phyloP scores from a whole-genome alignment of 2,888 invertebrate genomes.

The Mythimna pallens region DNA sequence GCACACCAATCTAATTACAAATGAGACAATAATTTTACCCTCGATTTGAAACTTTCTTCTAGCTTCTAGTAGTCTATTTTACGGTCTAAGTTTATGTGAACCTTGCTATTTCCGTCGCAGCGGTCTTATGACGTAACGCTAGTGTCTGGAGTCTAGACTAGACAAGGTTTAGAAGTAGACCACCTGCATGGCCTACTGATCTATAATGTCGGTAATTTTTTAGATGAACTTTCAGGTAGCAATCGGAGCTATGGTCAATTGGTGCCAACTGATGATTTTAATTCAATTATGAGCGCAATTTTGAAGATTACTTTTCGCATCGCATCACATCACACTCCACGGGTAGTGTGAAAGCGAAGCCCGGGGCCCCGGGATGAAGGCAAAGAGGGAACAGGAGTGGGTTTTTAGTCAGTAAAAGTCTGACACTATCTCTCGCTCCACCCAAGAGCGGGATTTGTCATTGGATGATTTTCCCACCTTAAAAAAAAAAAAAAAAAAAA shows the following conservation, averaged over 20 bases:
- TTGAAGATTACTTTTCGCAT: too few species aligned
- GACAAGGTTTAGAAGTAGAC: conserved; percentile 3
- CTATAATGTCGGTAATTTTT: background rate
- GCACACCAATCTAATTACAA: background rate
- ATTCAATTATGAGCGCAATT: background rate
- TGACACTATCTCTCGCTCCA: too few species aligned
- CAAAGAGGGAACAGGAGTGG: too few species aligned
- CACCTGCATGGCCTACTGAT: background rate
- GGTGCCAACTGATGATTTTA: background rate
- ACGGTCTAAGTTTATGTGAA: background rate
- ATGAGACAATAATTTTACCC: background rate
- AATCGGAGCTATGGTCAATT: background rate
- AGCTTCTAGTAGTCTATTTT: conserved; percentile 3
- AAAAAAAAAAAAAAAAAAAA: too few species aligned
- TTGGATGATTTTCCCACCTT: too few species aligned
- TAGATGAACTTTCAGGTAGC: background rate
- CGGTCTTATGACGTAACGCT: conserved; percentile 21
- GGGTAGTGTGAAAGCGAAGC: too few species aligned
- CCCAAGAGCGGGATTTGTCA: too few species aligned
- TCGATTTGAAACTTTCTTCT: background rate
- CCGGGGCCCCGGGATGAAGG: too few species aligned
- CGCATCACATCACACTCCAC: too few species aligned
- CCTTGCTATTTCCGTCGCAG: conserved; percentile 32
- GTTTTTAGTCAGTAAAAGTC: too few species aligned
- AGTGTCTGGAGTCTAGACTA: conserved; percentile 22